A percentile compares a stretch with the other conserved stretches of the same genome.
phyloP scores from a whole-genome alignment of 2,797 vertebrate species.

The Sebastolobus altivelis region DNA sequence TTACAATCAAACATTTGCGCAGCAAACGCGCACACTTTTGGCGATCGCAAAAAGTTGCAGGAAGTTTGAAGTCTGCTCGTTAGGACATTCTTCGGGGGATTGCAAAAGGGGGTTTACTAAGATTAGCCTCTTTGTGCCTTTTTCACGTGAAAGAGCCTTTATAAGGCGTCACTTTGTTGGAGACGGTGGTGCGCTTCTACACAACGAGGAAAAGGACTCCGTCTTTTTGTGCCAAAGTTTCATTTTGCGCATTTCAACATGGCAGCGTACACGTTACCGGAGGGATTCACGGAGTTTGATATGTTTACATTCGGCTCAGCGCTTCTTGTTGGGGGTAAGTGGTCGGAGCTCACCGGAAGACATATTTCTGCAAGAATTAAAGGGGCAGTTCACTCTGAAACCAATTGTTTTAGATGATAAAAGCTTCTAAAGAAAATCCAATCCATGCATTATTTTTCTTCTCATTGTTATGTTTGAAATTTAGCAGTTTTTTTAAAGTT shows the following conservation, averaged over 20 bases:
- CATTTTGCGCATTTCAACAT: conserved; percentile 74
- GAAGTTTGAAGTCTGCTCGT: conserved; percentile 57
- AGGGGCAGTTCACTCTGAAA: conserved; percentile 26
- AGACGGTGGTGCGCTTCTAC: conserved; percentile 31
- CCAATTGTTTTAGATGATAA: neutral
- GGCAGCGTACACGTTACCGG: conserved; percentile 87
- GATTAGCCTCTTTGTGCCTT: conserved; percentile 82
- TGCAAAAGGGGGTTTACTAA: conserved; percentile 75
- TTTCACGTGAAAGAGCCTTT: conserved; percentile 87
- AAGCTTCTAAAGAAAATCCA: neutral
- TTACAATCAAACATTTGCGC: neutral
- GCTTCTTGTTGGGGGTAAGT: conserved; percentile 93
- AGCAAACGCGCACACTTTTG: conserved; percentile 9
- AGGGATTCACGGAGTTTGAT: conserved; percentile 93
- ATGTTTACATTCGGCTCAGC: conserved; percentile 91
- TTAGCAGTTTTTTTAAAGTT: neutral
- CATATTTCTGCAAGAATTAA: conserved; percentile 6
- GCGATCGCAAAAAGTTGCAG: neutral
- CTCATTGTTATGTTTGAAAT: neutral
- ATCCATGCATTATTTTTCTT: neutral
- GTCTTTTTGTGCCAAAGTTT: conserved; percentile 12
- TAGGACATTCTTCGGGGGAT: conserved; percentile 90
- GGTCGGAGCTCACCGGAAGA: neutral
- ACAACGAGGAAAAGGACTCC: neutral
- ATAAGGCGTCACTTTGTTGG: conserved; percentile 58